Conservation (phyloP, 2,888 invertebrate species). For the Epirrita christyi region DNA sequence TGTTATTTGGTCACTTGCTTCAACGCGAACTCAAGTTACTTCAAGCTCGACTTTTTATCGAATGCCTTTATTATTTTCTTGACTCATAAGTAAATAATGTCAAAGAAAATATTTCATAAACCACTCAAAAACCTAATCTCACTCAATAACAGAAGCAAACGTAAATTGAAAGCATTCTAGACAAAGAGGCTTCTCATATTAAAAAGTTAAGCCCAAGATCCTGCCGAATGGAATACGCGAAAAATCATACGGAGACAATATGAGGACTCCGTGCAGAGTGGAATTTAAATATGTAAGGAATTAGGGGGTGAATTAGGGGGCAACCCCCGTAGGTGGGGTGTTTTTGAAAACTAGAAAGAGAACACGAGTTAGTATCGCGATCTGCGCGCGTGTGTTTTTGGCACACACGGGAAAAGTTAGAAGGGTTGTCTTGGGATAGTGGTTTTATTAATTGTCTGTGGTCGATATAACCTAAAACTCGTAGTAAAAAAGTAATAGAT, state of each 20-base stretch:
- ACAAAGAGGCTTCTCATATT: slow-evolving; percentile 33
- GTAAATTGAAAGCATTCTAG: slow-evolving; percentile 25
- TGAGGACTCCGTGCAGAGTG: slow-evolving; percentile 78
- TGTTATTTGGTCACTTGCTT: too few relatives aligned
- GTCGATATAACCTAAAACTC: too few relatives aligned
- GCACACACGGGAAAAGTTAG: slow-evolving; percentile 45
- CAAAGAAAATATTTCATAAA: slow-evolving; percentile 2
- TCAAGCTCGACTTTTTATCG: neutral
- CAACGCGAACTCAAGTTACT: too few relatives aligned
- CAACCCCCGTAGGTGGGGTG: slow-evolving; percentile 50
- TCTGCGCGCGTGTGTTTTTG: slow-evolving; percentile 54
- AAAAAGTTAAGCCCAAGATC: slow-evolving; percentile 39
- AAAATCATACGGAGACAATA: slow-evolving; percentile 78
- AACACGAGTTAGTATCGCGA: slow-evolving; percentile 84
- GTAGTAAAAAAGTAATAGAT: too few relatives aligned
- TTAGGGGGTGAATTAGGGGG: slow-evolving; percentile 68
- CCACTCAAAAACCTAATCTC: slow-evolving; percentile 12
- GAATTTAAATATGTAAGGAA: slow-evolving; percentile 85
- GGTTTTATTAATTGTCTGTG: too few relatives aligned
- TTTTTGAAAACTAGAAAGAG: slow-evolving; percentile 85
- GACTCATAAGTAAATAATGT: neutral
- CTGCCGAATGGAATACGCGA: slow-evolving; percentile 55
- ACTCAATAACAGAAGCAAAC: slow-evolving; percentile 5
- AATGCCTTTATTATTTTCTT: neutral
- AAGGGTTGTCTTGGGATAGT: slow-evolving; percentile 59